phyloP scores from a whole-genome alignment of 2,888 invertebrate genomes.

The Leistus spinibarbis region DNA sequence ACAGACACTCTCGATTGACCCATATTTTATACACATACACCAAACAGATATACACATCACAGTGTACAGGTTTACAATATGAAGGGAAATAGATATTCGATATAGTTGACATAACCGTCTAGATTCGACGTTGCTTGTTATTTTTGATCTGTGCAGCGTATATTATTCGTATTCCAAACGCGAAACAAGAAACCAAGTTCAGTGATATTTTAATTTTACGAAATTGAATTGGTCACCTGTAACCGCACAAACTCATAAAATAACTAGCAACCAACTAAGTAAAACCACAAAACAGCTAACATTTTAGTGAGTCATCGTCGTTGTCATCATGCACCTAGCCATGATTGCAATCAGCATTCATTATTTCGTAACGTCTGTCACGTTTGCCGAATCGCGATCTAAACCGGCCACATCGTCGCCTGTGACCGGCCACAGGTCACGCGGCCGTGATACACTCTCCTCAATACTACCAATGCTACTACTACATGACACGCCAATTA shows the following conservation, averaged over 20 bases:
- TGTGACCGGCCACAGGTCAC: background rate
- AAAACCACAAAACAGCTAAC: background rate
- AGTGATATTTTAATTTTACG: background rate
- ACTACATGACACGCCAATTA: background rate
- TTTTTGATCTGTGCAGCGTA: too few species aligned
- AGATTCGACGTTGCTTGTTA: too few species aligned
- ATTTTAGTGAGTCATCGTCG: background rate
- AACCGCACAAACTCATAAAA: background rate
- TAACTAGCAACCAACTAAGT: background rate
- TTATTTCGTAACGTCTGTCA: background rate
- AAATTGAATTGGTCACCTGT: background rate
- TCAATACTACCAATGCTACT: too few species aligned
- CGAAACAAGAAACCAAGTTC: background rate
- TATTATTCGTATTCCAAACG: background rate
- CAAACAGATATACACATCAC: too few species aligned
- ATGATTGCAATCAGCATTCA: background rate
- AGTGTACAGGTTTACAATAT: too few species aligned
- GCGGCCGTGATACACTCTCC: background rate
- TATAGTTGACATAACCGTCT: too few species aligned
- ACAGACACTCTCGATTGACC: slow-evolving; percentile 11
- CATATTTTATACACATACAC: background rate
- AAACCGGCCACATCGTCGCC: background rate
- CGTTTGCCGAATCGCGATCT: background rate
- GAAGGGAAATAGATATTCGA: too few species aligned
- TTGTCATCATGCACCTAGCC: background rate